A percentile compares a stretch with the other conserved stretches of the same genome.
Conservation (phyloP, 2,888 invertebrate genomes). For the Megalurothrips usitatus region DNA sequence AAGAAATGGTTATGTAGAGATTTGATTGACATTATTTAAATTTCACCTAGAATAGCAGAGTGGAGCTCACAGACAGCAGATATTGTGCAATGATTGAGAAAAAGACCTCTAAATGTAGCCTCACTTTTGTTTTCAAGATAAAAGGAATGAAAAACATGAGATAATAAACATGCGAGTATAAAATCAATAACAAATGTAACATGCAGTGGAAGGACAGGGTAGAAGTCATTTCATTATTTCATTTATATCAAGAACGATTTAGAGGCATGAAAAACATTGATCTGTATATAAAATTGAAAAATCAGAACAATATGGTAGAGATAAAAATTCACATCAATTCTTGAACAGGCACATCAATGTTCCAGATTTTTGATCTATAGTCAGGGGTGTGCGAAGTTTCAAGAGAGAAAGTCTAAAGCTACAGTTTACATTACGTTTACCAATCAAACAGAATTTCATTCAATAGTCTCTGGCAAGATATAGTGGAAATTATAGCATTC, state of each 20-base stretch:
- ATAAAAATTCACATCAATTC: background rate
- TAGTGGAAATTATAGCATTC: background rate
- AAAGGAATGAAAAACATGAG: background rate
- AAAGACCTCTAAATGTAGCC: background rate
- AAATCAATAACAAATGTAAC: conserved; percentile 25
- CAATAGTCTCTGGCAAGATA: no score
- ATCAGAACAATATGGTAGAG: background rate
- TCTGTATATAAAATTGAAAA: conserved; percentile 17
- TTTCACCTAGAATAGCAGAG: no score
- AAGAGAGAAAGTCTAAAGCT: background rate
- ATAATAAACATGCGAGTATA: background rate
- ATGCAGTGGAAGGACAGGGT: conserved; percentile 15
- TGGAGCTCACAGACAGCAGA: no score
- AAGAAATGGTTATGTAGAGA: no score
- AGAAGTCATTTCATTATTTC: background rate
- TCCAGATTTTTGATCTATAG: conserved; percentile 10
- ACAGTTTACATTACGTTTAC: background rate
- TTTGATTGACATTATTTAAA: no score
- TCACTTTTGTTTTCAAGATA: background rate
- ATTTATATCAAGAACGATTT: background rate
- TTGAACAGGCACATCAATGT: conserved; percentile 2
- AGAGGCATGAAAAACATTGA: background rate
- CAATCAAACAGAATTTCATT: background rate
- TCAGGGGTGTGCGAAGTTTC: conserved; percentile 10
- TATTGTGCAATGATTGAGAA: background rate